A percentile compares a stretch with the other conserved stretches of the same genome.
Conservation (phyloP, 2,888 invertebrate species). For the Lasioglossum calceatum region DNA sequence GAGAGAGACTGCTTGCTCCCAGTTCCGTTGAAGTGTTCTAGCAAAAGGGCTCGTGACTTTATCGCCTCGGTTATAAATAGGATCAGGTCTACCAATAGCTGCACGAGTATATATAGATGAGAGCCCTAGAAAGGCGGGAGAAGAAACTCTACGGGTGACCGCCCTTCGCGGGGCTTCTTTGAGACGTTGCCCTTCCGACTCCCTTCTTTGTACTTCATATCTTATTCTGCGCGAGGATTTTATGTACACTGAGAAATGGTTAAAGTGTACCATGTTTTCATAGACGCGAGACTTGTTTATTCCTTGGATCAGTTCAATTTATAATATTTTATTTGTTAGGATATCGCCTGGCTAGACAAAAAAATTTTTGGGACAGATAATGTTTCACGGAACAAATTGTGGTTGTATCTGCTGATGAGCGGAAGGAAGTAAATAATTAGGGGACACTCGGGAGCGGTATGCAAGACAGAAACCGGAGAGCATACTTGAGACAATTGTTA, state of each 20-base stretch:
- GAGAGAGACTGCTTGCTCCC: neutral
- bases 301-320: neutral
- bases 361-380: neutral
- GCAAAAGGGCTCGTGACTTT: neutral
- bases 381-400: neutral
- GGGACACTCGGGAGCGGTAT: neutral
- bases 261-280: neutral
- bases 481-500: conserved; percentile 2
- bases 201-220: neutral
- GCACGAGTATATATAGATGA: neutral
- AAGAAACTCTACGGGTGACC: conserved; percentile 26
- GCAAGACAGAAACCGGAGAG: neutral
- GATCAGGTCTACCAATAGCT: neutral
- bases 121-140: neutral
- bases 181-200: neutral
- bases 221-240: neutral
- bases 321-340: neutral
- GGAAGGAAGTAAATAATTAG: neutral
- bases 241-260: neutral
- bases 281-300: neutral
- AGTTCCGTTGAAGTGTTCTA: neutral
- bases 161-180: conserved; percentile 22
- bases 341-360: neutral
- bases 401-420: neutral
- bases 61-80: conserved; percentile 7